phyloP scores from a whole-genome alignment of 2,113 vertebrate genomes.

The Corythaixoides concolor region DNA sequence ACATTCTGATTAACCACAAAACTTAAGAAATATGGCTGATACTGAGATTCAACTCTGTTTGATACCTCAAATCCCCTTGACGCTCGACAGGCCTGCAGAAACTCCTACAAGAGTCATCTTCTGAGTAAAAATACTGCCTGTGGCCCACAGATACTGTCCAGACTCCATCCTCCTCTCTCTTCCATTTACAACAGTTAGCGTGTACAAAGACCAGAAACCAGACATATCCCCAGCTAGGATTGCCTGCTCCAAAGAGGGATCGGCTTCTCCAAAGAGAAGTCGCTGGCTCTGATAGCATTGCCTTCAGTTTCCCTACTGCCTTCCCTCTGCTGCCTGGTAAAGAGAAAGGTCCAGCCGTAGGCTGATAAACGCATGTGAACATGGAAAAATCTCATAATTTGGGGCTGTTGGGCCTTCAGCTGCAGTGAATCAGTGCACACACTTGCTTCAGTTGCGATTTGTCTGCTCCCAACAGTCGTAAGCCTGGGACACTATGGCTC shows the following conservation, averaged over 20 bases:
- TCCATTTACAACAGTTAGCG: neutral
- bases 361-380: neutral
- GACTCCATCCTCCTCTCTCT: neutral
- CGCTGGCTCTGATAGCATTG: fast-evolving
- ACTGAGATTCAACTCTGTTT: neutral
- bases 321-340: neutral
- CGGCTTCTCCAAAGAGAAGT: neutral
- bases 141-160: constrained; percentile 2
- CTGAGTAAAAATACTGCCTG: neutral
- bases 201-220: constrained; percentile 10
- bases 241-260: neutral
- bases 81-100: neutral
- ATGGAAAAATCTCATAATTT: neutral
- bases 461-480: neutral
- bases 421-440: neutral
- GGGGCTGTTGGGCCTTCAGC: neutral
- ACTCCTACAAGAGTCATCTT: neutral
- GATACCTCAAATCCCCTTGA: constrained; percentile 7
- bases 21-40: neutral
- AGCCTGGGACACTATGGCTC: fast-evolving
- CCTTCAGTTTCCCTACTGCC: neutral
- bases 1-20: neutral
- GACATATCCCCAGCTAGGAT: neutral
- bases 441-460: neutral
- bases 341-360: neutral